Conservation (phyloP, 2,888 invertebrate species). For the Malacosoma neustria region DNA sequence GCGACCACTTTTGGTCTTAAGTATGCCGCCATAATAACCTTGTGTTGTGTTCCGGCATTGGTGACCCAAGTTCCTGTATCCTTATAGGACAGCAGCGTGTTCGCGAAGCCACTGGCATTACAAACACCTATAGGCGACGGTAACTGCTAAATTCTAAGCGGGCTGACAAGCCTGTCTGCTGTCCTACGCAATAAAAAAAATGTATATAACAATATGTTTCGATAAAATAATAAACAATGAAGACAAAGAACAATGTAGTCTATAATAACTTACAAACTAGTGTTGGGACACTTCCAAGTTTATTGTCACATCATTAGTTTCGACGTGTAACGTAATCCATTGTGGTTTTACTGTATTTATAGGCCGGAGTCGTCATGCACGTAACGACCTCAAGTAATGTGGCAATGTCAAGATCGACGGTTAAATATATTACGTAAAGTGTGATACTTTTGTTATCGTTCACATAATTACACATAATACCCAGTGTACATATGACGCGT, state of each 20-base stretch:
- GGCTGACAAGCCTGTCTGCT: no score
- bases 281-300: slow-evolving; percentile 17
- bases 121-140: no score
- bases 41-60: no score
- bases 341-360: background rate
- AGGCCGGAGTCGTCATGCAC: background rate
- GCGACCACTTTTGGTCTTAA: no score
- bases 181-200: no score
- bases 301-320: slow-evolving; percentile 19
- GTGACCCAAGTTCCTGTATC: no score
- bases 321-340: slow-evolving; percentile 3
- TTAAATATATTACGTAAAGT: background rate
- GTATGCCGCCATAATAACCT: no score
- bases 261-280: slow-evolving; percentile 11
- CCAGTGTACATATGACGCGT: no score
- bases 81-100: no score
- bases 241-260: slow-evolving; percentile 4
- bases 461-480: background rate
- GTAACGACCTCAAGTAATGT: background rate
- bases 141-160: no score
- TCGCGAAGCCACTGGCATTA: no score
- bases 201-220: background rate
- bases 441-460: background rate
- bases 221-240: slow-evolving; percentile 2
- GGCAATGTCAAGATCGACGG: background rate